Conservation (phyloP, 2,113 vertebrate species). For the Stomatorhinus ivindoensis region DNA sequence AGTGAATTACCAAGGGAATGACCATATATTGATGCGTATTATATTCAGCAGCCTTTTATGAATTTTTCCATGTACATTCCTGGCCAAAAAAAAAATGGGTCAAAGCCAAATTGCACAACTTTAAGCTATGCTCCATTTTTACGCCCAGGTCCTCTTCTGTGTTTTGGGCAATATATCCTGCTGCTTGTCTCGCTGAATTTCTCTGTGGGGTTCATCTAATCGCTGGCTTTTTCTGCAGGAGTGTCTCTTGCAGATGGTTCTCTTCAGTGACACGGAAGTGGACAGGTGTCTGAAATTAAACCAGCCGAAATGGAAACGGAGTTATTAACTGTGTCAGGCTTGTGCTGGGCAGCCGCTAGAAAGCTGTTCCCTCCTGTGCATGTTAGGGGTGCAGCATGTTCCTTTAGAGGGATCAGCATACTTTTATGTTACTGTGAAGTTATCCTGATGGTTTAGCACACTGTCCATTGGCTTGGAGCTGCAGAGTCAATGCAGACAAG, state of each 20-base stretch:
- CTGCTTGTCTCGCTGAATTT: background rate
- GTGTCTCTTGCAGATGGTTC: background rate
- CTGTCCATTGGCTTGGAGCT: background rate
- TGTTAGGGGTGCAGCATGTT: background rate
- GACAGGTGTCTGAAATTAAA: background rate
- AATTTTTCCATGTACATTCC: background rate
- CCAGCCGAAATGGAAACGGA: background rate
- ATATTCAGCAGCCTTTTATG: background rate
- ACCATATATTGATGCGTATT: background rate
- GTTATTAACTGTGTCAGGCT: background rate
- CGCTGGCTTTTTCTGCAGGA: background rate
- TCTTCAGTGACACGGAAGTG: conserved; percentile 1
- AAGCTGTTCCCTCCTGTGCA: background rate
- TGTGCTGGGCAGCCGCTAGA: background rate
- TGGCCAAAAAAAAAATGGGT: background rate
- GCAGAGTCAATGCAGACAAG: background rate
- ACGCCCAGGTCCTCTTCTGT: background rate
- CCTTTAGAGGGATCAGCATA: background rate
- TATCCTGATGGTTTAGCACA: background rate
- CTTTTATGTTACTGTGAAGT: background rate
- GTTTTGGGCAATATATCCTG: conserved; percentile 2
- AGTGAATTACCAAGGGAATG: background rate
- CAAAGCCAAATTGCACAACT: background rate
- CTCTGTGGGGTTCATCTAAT: background rate
- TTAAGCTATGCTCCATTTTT: background rate